Evolutionary conservation across 2,113 vertebrate species (phyloP), one percentile per base, ranked within the genome.

Genomic region (Semicossyphus pulcher): DNA sequence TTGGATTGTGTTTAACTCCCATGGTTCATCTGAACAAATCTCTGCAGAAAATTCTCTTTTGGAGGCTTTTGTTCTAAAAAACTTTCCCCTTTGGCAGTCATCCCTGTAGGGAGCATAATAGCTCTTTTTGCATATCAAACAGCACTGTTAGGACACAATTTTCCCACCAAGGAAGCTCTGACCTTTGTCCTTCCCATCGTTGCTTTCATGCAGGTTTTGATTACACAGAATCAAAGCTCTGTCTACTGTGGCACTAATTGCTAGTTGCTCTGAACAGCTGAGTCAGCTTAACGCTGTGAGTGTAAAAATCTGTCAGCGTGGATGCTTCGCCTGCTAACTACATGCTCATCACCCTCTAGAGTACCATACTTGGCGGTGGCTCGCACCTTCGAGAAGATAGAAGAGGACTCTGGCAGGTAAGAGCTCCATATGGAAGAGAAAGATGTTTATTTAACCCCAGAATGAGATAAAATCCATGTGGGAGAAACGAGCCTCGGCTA

Each of bases 291-390:
- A 74, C 7, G 7, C 53, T 0, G 23, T 60, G 58, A 75, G 75
- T 70, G 62, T 65, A 18, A 56, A 80, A 76, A 63, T 20, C 10
- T 69, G 74, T 80, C 49, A 0, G 53, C 16, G 66, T 32, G 26
- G 26, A 42, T 16, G 71, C 56, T 47, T 37, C 1, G 18, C 44
- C 59, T 66, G 78, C 74, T 88, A 82, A 89, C 79, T 29, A 25
- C 14, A 3, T 42, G 64, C 45, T 84, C 52, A 62, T 83, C 82
- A 4, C 75, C 49, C 84, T 54, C 42, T 81, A 98, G 96, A 85
- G 95, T 97, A 31, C 96, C 96, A 15, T 98, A 97, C 74, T 84
- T 97, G 78, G 96, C 96, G 1, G 95, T 97, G 69, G 95, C 96
- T 52, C 95, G 95, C 21, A 95, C 96, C 0, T 97, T 98, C 80